A percentile compares a stretch with the other conserved stretches of the same genome.
phyloP scores from a whole-genome alignment of 2,888 invertebrate species.

The Chironomus riparius region DNA sequence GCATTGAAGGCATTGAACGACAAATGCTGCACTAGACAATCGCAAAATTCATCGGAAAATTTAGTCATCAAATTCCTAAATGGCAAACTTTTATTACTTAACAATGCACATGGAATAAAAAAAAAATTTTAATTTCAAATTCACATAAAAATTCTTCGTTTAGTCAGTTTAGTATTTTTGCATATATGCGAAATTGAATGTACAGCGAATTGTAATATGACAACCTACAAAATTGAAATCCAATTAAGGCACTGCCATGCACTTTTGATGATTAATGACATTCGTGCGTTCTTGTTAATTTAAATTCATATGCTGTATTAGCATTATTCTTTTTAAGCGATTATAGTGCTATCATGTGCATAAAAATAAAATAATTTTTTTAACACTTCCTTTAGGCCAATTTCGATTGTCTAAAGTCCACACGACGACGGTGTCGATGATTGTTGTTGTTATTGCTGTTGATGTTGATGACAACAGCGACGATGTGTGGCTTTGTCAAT shows the following conservation, averaged over 20 bases:
- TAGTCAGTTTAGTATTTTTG: too few relatives aligned
- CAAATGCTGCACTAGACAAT: too few relatives aligned
- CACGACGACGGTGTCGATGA: neutral
- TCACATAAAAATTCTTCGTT: too few relatives aligned
- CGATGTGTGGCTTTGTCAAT: neutral
- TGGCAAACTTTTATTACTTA: too few relatives aligned
- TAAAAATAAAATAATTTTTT: neutral
- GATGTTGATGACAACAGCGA: neutral
- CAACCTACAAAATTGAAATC: neutral
- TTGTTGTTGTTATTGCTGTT: neutral
- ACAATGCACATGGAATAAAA: too few relatives aligned
- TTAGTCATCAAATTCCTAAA: too few relatives aligned
- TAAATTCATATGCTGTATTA: neutral
- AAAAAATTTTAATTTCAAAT: too few relatives aligned
- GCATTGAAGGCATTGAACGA: too few relatives aligned
- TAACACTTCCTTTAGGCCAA: slow-evolving; percentile 19
- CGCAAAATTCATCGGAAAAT: too few relatives aligned
- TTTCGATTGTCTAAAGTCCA: neutral
- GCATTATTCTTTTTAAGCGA: neutral
- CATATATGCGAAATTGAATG: too few relatives aligned
- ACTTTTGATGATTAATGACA: slow-evolving; percentile 13
- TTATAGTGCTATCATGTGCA: neutral
- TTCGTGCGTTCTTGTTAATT: neutral
- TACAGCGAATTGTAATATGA: neutral
- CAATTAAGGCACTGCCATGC: neutral